phyloP scores from a whole-genome alignment of 1,140 invertebrate species.

The Drosophila varians region DNA sequence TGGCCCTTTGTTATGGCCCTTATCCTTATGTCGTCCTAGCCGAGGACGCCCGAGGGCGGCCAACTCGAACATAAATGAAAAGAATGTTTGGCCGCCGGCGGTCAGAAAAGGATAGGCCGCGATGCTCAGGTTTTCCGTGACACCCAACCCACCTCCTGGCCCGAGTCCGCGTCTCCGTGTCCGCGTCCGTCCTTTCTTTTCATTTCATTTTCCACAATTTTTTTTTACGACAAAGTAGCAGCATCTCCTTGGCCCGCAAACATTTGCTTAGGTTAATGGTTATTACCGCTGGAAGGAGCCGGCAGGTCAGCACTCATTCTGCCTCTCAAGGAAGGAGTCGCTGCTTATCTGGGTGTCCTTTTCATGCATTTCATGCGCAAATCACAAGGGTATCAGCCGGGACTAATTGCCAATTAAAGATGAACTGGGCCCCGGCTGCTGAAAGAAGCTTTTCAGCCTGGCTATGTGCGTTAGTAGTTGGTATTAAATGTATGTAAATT shows the following conservation, averaged over 20 bases:
- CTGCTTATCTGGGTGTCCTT: constrained; percentile 45
- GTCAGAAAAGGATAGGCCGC: constrained; percentile 62
- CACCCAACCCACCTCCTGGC: not conserved
- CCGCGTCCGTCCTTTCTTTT: constrained; percentile 12
- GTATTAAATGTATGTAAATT: constrained; percentile 46
- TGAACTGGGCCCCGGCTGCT: constrained; percentile 37
- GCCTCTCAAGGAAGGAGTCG: constrained; percentile 15
- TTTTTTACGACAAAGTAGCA: constrained; percentile 34
- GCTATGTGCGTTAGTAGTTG: constrained; percentile 5
- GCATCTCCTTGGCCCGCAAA: constrained; percentile 55
- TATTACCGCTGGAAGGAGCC: constrained; percentile 40
- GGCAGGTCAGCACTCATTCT: constrained; percentile 19
- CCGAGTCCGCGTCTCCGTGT: too few relatives aligned
- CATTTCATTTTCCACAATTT: constrained; percentile 48
- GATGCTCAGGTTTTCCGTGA: constrained; percentile 36
- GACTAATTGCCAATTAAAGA: constrained; percentile 77
- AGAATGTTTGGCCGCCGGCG: constrained; percentile 67
- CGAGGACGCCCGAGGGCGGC: constrained; percentile 36
- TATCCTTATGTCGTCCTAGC: constrained; percentile 56
- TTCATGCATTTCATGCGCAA: constrained; percentile 71
- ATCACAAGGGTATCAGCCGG: constrained; percentile 72
- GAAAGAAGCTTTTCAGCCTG: not conserved
- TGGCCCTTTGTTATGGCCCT: constrained; percentile 61
- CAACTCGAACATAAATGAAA: constrained; percentile 56
- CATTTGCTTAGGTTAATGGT: constrained; percentile 74